Evolutionary conservation across 2,888 invertebrate species (phyloP), one percentile per base, ranked within the genome.

Genomic region (Hypomecis atomaria): DNA sequence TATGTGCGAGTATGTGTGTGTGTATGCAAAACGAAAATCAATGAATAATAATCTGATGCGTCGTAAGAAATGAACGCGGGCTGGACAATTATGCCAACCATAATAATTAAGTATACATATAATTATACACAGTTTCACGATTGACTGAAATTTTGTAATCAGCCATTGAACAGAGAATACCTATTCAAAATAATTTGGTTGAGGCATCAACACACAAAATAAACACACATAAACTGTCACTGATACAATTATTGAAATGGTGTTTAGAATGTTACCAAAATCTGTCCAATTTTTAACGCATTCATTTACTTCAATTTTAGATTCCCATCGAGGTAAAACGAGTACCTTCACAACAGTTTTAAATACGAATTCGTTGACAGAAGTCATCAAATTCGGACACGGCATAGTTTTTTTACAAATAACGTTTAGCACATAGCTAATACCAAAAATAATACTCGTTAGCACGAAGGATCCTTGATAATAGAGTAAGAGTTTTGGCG

Each of bases 401-500:
- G 42, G 23, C 9, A 33, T 11, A 5, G 49, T 38, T 9, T 49
- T 67, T 11, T 23, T 59, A 55, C 60, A 66, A 34, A 71, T 10
- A 0, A 42, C 38, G 33, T 53, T 62, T 10, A 73, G 52, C 1
- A 60, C 6, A 48, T 56, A 61, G 34, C 65, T 67, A 8, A 67
- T 5, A 11, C 49, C 8, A 13, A 69, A 45, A 8, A 63, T 49
- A n/a, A 60, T 54, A 36, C 58, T 47, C 1, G 67, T 70, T 40
- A 72, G 43, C n/a, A 71, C 45, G 10, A 71, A 43, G 23, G 73
- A 77, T 5, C 73, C 72, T 47, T 70, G 62, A 23, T 71, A 71
- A 44, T 66, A 74, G 8, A 72, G 49, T 5, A 77, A 53, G 34
- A 77, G 62, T 36, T 52, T 67, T 0, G 78, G 78, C 0, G 73